Evolutionary conservation across 2,113 vertebrate genomes (phyloP), one percentile per base, ranked within the genome.

Genomic region (Neomonachus schauinslandi): DNA sequence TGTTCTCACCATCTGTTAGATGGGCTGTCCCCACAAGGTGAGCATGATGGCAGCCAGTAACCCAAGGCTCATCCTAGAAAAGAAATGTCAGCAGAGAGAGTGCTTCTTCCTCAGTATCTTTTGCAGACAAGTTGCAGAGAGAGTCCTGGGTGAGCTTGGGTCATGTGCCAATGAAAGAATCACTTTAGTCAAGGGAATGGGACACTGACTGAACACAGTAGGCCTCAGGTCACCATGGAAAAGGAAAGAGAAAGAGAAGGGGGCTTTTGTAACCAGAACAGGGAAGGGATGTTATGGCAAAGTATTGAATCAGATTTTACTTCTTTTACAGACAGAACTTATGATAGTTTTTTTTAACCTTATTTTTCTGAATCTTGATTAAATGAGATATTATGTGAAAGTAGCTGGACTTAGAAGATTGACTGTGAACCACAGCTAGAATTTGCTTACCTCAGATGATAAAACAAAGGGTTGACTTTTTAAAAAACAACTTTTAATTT

Each of bases 361-460:
- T 39, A 33, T 74, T 85, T 96, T 89, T 55, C 39, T 76, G 39
- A 59, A 65, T 49, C 49, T 88, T 80, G 46, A 71, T 65, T 96
- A 96, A 83, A 83, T 81, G 74, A 90, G 39, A 72, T 94, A 10
- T 5, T 92, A 2, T 81, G 1, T 96, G 65, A 89, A 94, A 76
- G 57, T n/a, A 69, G 14, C 87, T 87, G 28, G 2, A 36, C 49
- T 95, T 76, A 49, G 39, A 82, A 93, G 67, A 82, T 5, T 96
- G 59, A 74, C 59, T 76, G 24, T 53, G 49, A 71, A 85, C 33
- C 57, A 76, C 18, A 90, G n/a, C n/a, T 87, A 85, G 51, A 95
- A 69, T 93, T 97, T 61, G 87, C 76, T 86, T 81, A 71, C 53
- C n/a, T 87, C 59, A 77, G 31, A 49, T 91, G 67, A 71, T 86